Conservation (phyloP, 2,888 invertebrate genomes). For the Anorthoa munda region DNA sequence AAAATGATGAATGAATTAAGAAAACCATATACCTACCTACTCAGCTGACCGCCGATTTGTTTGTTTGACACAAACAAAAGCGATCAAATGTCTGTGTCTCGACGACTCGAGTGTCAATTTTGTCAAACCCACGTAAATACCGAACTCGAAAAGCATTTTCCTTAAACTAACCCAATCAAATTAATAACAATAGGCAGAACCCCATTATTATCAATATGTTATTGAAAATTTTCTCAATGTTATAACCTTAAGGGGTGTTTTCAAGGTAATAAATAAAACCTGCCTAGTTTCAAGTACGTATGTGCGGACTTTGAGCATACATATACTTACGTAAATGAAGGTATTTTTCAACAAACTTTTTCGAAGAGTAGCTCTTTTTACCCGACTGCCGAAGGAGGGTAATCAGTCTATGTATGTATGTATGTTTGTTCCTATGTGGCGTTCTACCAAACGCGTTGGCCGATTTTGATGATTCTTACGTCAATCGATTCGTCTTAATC, state of each 20-base stretch:
- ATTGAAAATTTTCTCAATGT: conserved; percentile 8
- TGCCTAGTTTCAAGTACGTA: background rate
- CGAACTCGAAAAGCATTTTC: conserved; percentile 6
- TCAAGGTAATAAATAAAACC: background rate
- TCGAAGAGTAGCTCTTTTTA: too few relatives aligned
- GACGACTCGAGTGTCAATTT: conserved; percentile 6
- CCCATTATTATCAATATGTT: background rate
- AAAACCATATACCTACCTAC: too few relatives aligned
- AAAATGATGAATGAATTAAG: conserved; percentile 18
- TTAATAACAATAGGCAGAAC: conserved; percentile 4
- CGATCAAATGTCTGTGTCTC: background rate
- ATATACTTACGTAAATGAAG: background rate
- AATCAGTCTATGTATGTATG: too few relatives aligned
- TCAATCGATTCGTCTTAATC: too few relatives aligned
- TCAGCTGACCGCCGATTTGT: background rate
- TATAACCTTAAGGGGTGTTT: conserved; percentile 5
- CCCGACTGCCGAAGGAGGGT: too few relatives aligned
- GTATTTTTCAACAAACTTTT: too few relatives aligned
- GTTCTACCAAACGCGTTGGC: too few relatives aligned
- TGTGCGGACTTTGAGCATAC: background rate
- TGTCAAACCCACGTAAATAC: background rate
- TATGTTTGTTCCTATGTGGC: too few relatives aligned
- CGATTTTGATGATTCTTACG: too few relatives aligned
- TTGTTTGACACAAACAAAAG: conserved; percentile 4
- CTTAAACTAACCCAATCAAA: background rate